A percentile compares a stretch with the other conserved stretches of the same genome.
phyloP scores from a whole-genome alignment of 2,113 vertebrate species.

The Hydrochoerus hydrochaeris region DNA sequence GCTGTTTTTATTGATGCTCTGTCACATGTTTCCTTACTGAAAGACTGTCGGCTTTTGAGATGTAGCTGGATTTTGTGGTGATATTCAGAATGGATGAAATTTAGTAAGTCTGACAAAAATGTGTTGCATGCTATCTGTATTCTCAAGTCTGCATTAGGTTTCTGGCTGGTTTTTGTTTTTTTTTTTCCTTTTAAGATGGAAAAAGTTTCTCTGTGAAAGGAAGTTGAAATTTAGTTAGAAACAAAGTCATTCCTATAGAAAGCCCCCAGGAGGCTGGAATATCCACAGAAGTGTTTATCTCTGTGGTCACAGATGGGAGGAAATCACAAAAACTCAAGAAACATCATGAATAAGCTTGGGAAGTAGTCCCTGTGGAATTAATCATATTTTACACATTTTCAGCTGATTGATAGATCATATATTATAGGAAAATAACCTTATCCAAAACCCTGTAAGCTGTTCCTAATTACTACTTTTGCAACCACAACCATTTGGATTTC shows the following conservation, averaged over 20 bases:
- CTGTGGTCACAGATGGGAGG: conserved; percentile 49
- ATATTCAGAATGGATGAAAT: conserved; percentile 69
- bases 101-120: conserved; percentile 67
- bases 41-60: conserved; percentile 66
- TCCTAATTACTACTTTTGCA: conserved; percentile 55
- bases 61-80: conserved; percentile 59
- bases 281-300: conserved; percentile 58
- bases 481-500: conserved; percentile 55
- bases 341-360: background rate
- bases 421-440: conserved; percentile 60
- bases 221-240: conserved; percentile 69
- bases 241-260: conserved; percentile 57
- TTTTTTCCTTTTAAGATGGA: conserved; percentile 58
- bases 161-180: background rate
- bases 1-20: conserved; percentile 49
- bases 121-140: conserved; percentile 49
- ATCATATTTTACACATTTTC: conserved; percentile 61
- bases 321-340: conserved; percentile 33
- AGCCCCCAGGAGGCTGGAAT: conserved; percentile 10
- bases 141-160: conserved; percentile 50
- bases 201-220: conserved; percentile 59
- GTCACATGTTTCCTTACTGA: conserved; percentile 43
- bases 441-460: conserved; percentile 35
- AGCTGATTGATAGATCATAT: conserved; percentile 30
- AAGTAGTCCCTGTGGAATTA: conserved; percentile 21